Conservation (phyloP, 1,140 invertebrate species). For the Portunus trituberculatus region DNA sequence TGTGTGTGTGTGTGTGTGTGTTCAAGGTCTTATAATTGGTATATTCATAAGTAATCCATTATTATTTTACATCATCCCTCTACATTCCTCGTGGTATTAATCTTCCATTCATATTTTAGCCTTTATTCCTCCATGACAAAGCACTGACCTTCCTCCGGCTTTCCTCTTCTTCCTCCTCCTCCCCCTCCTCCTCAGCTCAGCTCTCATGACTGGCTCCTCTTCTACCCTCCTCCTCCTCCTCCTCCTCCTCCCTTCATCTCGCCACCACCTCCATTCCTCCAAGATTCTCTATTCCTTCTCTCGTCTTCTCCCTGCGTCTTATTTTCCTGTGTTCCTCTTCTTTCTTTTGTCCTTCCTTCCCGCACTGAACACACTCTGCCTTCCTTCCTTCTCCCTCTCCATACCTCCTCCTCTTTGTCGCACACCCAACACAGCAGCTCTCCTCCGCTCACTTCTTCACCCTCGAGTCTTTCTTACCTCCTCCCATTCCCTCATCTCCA, state of each 20-base stretch:
- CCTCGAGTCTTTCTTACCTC: neutral
- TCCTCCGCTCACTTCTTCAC: neutral
- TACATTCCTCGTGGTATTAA: too few relatives aligned
- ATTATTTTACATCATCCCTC: neutral
- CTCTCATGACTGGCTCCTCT: too few relatives aligned
- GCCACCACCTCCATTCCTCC: too few relatives aligned
- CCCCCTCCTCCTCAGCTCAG: neutral
- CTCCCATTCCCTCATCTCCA: neutral
- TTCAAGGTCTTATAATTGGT: neutral
- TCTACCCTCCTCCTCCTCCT: too few relatives aligned
- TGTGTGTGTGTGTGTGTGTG: constrained; percentile 33
- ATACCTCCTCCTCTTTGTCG: neutral
- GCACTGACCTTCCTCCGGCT: too few relatives aligned
- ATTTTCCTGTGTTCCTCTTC: neutral
- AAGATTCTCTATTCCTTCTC: too few relatives aligned
- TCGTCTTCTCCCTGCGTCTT: too few relatives aligned
- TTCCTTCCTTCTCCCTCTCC: neutral
- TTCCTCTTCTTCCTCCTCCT: neutral
- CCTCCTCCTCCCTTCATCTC: too few relatives aligned
- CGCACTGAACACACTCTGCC: too few relatives aligned
- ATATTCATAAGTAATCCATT: neutral
- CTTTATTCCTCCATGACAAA: too few relatives aligned
- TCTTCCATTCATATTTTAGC: too few relatives aligned
- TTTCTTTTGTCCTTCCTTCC: neutral
- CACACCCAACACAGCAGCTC: too few relatives aligned